Evolutionary conservation across 2,113 vertebrate genomes (phyloP), one percentile per base, ranked within the genome.

Genomic region (Gobius niger): DNA sequence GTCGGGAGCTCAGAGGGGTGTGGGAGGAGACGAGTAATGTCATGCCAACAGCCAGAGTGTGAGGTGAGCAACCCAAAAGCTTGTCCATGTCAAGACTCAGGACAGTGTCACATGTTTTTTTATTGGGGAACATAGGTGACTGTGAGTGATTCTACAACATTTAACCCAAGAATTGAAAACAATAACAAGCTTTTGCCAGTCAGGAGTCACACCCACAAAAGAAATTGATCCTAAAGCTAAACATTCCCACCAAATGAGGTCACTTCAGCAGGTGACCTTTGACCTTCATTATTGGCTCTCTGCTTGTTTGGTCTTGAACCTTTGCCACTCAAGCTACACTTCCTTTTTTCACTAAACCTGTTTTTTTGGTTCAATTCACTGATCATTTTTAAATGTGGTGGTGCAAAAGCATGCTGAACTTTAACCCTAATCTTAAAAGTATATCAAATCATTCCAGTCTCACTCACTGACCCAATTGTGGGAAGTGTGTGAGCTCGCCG

Each of bases 401-500:
- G 56, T 41, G 11, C 1, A 54, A 42, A 12, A 54, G 18, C 10
- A 4, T 14, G 4, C 5, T 41, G 7, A 44, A 65, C 46, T 46
- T 67, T 5, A 13, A 13, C 5, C 47, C 47, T 2, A 49, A 4
- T 13, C 11, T 49, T 46, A 11, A 54, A 52, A 18, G 51, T 52
- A 52, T 18, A 52, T 51, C 3, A 4, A 15, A 56, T 59, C 40
- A 65, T 71, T 73, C 11, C 19, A 34, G 53, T 56, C 16, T 60
- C 72, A 77, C 68, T 40, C 57, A 64, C 56, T 85, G 76, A 85
- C 81, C 85, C 73, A 89, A 71, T 86, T 86, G 68, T 84, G 44
- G 47, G 54, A 9, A 50, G 54, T 63, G 54, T 19, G 53, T 11
- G 42, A 60, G 16, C 71, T 11, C 0, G 18, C 64, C 71, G 53